A percentile compares a stretch with the other conserved stretches of the same genome.
phyloP scores from a whole-genome alignment of 1,140 invertebrate genomes.

The Streblospio benedicti region DNA sequence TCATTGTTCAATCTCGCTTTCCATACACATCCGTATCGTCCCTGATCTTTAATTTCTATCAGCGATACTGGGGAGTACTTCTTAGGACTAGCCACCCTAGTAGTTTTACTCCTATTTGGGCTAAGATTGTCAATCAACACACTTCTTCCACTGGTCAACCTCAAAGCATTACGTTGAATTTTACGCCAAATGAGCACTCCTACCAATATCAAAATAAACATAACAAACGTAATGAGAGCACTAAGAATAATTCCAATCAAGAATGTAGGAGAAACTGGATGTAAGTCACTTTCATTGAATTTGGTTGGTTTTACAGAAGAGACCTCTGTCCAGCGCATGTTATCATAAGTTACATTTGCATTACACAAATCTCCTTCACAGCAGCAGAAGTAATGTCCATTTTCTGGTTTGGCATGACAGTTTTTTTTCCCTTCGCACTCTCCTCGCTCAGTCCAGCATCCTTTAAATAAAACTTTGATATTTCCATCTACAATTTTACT shows the following conservation, averaged over 20 bases:
- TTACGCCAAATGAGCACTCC: conserved; percentile 45
- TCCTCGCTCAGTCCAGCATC: conserved; percentile 49
- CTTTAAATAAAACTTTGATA: too few relatives aligned
- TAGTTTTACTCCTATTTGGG: too few relatives aligned
- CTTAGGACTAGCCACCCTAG: too few relatives aligned
- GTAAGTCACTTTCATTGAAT: too few relatives aligned
- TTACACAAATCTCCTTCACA: conserved; percentile 87
- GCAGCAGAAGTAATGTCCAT: conserved; percentile 73
- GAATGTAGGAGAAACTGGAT: conserved; percentile 38
- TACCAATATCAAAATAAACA: conserved; percentile 49
- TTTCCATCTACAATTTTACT: too few relatives aligned
- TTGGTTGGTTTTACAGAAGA: too few relatives aligned
- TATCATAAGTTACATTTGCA: conserved; percentile 26
- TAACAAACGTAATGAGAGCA: conserved; percentile 41
- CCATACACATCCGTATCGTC: conserved; percentile 91
- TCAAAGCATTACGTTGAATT: too few relatives aligned
- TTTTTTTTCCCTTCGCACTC: conserved; percentile 61
- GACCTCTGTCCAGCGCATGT: too few relatives aligned
- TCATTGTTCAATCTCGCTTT: conserved; percentile 63
- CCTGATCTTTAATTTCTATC: conserved; percentile 75
- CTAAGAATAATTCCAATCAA: conserved; percentile 50
- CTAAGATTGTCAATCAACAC: too few relatives aligned
- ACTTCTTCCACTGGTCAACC: too few relatives aligned
- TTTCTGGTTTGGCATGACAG: conserved; percentile 59
- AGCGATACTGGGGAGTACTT: conserved; percentile 51